Evolutionary conservation across 2,888 invertebrate genomes (phyloP), one percentile per base, ranked within the genome.

Genomic region (Macaria notata): DNA sequence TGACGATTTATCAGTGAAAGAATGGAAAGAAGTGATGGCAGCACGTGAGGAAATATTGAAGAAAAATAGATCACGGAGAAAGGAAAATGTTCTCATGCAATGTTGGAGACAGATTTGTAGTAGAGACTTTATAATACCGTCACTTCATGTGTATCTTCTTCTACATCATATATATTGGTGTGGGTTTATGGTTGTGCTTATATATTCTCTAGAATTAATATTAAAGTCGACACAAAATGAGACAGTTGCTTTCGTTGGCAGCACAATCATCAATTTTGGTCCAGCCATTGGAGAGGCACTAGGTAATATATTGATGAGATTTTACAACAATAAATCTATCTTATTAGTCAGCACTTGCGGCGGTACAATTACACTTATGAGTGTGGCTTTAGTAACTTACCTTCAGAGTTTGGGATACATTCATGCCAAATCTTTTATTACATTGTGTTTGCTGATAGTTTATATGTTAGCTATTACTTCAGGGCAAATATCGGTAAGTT

Each of bases 161-260:
- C 4, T 50, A 3, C 31, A 43, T 29, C 43, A 43, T 19, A 7
- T 30, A 2, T 56, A 56, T 9, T 52, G 57, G 53, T 52, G 52
- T 19, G 56, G 56, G 3, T 5, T 4, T 9, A 5, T 31, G 3
- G 52, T 57, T 2, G 31, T 52, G 3, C 9, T 52, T 8, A 8
- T 52, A 36, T 57, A 57, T 41, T 48, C 56, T 8, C 44, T 39
- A 39, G 43, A 56, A 33, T 3, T 50, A 1, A 50, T 50, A 36
- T 29, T 33, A 9, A 44, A 50, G 36, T 4, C 33, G 4, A 43
- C 50, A 4, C 19, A 36, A 3, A 50, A 50, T 9, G 50, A 50
- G 33, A 44, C 33, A 8, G 43, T 42, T 8, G 33, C 43, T n/a
- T 29, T 36, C 3, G 3, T 44, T 6, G 43, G 50, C n/a, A 42